A percentile compares a stretch with the other conserved stretches of the same genome.
These are phyloP conservation scores for Varecia variegata DNA, from an alignment of 2,797 vertebrate species.

Conservation along the genomic window DNA sequence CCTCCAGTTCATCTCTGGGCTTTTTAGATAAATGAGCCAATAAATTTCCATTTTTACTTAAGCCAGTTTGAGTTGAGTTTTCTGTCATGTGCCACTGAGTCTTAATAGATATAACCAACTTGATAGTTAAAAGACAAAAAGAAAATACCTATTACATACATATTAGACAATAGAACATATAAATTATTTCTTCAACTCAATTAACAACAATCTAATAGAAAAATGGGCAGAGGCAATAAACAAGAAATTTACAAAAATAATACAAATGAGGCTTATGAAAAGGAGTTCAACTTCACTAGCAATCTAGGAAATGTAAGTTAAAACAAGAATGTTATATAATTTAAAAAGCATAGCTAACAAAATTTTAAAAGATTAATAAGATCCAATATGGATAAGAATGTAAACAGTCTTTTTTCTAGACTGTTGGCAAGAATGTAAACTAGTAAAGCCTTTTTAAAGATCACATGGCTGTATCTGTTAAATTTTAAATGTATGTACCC, in stretches of 20 bases:
- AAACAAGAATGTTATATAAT: not conserved
- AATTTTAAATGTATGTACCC: not conserved
- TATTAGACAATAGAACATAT: not conserved
- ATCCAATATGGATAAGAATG: not conserved
- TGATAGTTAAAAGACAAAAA: not conserved
- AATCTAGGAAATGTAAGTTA: not conserved
- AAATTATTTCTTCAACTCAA: not conserved
- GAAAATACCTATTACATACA: not conserved
- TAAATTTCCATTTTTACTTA: not conserved
- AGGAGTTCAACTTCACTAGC: not conserved
- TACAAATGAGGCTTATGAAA: not conserved
- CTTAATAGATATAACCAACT: not conserved
- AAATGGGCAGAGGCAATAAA: not conserved
- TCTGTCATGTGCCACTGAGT: not conserved
- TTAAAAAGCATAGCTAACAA: not conserved
- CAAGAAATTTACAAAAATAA: not conserved
- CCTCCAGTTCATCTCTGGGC: not conserved
- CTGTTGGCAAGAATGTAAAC: not conserved
- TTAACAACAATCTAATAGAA: not conserved
- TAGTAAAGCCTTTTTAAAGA: not conserved
- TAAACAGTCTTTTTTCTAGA: not conserved
- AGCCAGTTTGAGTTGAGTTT: not conserved
- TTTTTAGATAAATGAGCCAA: not conserved
- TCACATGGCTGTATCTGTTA: not conserved
- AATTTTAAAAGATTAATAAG: not conserved